Conservation (phyloP, 2,113 vertebrate species). For the Calyptommatus sinebrachiatus region DNA sequence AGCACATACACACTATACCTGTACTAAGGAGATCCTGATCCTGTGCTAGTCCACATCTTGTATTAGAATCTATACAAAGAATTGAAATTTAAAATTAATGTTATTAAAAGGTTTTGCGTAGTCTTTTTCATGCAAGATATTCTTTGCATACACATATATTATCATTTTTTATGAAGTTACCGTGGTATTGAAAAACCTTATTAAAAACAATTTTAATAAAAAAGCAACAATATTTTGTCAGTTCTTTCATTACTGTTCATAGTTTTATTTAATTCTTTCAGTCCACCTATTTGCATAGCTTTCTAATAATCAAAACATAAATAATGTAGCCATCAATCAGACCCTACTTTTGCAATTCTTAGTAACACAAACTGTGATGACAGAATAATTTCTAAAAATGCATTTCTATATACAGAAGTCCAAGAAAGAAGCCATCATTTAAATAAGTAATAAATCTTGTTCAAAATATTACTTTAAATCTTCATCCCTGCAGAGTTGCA, state of each 20-base stretch:
- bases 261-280: not conserved
- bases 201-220: not conserved
- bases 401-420: not conserved
- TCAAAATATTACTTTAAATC: too few relatives aligned
- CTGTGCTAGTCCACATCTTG: not conserved
- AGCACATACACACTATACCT: conserved; percentile 34
- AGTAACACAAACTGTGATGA: not conserved
- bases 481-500: too few relatives aligned
- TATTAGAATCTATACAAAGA: conserved; percentile 16
- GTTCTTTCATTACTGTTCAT: not conserved
- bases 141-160: not conserved
- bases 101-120: not conserved
- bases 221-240: not conserved
- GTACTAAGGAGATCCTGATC: not conserved
- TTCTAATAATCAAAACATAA: not conserved
- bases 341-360: not conserved
- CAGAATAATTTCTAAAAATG: not conserved
- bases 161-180: not conserved
- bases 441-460: too few relatives aligned
- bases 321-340: not conserved
- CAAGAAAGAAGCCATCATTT: too few relatives aligned
- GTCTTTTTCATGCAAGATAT: not conserved
- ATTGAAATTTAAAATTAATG: not conserved
- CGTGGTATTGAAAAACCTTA: not conserved
- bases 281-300: not conserved